Evolutionary conservation across 1,140 invertebrate species (phyloP).

Genomic region (Heliothis virescens): DNA sequence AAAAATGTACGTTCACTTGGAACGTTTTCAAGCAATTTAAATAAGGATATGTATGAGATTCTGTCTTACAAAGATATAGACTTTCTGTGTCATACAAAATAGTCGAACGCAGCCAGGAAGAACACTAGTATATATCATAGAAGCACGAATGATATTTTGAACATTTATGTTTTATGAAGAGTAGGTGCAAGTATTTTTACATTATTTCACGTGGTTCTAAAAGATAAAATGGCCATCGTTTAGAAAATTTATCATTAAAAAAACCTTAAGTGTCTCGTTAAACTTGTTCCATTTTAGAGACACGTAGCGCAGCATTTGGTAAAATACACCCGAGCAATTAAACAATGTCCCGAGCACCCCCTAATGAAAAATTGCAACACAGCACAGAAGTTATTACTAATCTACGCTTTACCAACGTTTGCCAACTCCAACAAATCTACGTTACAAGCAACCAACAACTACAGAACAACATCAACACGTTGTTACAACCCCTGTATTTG

Average conservation of each 20-base stretch:
- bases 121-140: constrained; percentile 4
- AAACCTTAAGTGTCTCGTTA: no score
- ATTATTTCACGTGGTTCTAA: not conserved
- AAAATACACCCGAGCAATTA: no score
- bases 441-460: constrained; percentile 15
- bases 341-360: no score
- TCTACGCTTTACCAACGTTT: no score
- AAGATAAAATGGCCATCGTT: no score
- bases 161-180: not conserved
- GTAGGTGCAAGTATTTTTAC: not conserved
- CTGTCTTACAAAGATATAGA: not conserved
- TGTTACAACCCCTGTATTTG: constrained; percentile 3
- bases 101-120: constrained; percentile 1
- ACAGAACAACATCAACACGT: constrained; percentile 2
- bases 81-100: not conserved
- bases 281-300: no score
- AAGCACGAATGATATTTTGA: not conserved
- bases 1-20: constrained; percentile 22
- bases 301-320: no score
- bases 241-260: no score
- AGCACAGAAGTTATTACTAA: no score
- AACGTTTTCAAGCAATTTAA: constrained; percentile 36
- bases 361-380: no score
- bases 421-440: not conserved
- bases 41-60: constrained; percentile 28